Conservation (phyloP, 2,797 vertebrate species). For the Setipinna tenuifilis region DNA sequence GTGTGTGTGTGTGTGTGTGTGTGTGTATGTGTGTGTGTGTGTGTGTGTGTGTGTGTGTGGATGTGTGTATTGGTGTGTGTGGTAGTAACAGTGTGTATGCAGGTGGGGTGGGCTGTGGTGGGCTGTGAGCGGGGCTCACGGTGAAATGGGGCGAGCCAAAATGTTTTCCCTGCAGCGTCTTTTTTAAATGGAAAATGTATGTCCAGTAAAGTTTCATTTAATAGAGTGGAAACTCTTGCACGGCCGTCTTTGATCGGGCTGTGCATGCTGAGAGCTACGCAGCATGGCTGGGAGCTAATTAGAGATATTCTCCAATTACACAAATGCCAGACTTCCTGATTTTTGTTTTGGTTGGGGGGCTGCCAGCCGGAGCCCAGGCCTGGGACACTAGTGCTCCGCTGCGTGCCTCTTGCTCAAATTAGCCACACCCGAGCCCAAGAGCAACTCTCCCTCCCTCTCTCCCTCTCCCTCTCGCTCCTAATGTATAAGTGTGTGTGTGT, state of each 20-base stretch:
- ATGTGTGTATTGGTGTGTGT: not conserved
- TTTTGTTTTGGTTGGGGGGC: not conserved
- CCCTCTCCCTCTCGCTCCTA: too few species aligned
- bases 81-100: not conserved
- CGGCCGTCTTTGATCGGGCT: not conserved
- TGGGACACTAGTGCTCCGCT: not conserved
- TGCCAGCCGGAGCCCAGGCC: not conserved
- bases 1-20: slow-evolving; percentile 28
- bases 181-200: not conserved
- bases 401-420: not conserved
- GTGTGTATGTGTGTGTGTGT: slow-evolving; percentile 2
- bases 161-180: not conserved
- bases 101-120: not conserved
- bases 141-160: not conserved
- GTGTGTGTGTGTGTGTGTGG: not conserved
- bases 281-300: not conserved
- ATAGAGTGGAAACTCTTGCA: not conserved
- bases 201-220: not conserved
- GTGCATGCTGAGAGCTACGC: not conserved
- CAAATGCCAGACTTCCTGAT: not conserved
- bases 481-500: not conserved
- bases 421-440: not conserved
- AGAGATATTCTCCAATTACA: not conserved
- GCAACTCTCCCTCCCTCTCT: not conserved
- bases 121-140: not conserved